Evolutionary conservation across 2,888 invertebrate species (phyloP), one percentile per base, ranked within the genome.

Genomic region (Lasius platythorax): DNA sequence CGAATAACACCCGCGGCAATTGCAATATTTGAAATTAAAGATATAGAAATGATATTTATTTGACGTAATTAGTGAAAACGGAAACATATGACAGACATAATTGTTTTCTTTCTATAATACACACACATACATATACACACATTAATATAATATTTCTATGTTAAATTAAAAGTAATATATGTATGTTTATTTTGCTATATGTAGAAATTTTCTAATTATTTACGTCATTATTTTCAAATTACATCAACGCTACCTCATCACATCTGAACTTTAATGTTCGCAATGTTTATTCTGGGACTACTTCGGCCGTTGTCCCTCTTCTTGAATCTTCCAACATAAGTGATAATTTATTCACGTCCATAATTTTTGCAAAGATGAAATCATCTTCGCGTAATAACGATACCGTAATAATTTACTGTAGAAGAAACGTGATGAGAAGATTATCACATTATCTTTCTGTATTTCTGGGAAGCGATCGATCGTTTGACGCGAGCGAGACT

Each of bases 401-500:
- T 79, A 79, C 33, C 40, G 68, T 56, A 70, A 78, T 67, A 40
- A 73, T 73, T 73, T 46, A 37, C n/a, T 12, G 15, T 12, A 18
- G 30, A 28, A 72, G 23, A 72, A 23, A 46, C 6, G 8, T 1
- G 40, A 37, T 15, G 58, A 50, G 50, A 40, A 28, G 37, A 72
- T 79, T 58, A 67, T 79, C 73, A 46, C 33, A 37, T 61, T 81
- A 40, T 79, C 58, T 73, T 73, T 73, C 73, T 30, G 46, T 46
- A 18, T 61, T 81, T 81, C 73, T 46, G 61, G n/a, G 79, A 81
- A 81, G 8, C 73, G 61, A 11, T 46, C 46, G 73, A 50, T 37
- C 79, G 73, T 73, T 53, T 73, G 79, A 81, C 73, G 73, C 73
- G 58, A 73, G n/a, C 73, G 61, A 23, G 46, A 46, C 61, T 63